Base-by-base conservation (phyloP, 2,888 invertebrate species). In the Pteria penguin region DNA sequence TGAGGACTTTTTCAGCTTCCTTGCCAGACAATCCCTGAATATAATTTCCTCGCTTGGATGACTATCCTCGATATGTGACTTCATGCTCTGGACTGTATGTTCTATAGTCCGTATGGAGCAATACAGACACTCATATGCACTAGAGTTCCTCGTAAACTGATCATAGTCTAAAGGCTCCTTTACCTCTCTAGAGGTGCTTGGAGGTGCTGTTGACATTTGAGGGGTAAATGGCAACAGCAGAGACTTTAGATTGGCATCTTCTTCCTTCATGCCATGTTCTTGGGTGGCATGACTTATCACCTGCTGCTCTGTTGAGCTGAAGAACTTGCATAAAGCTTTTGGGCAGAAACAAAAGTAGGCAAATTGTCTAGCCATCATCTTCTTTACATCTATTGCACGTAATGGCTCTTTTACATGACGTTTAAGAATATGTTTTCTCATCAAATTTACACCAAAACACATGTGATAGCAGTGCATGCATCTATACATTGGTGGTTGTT, bases 11-110 rank as follows among this genome's bases (percentile, higher is more conserved):
- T 81, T 69, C 0, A 78, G 67, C 32, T 81, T 82, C 55, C 80
- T 69, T 1, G 84, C 84, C 1, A 82, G 76, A 66, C 84, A 84
- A 67, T 87, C 87, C 11, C 86, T 68, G 63, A 81, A 83, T 26
- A 85, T 76, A 32, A 84, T 81, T 4, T 79, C 81, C 72, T 86
- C 85, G 18, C 77, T 76, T 0, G 72, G 63, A 58, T 88, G 88
- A 11, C 78, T 67, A 1, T 72, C 72, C 1, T 72, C 31, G 14
- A 87, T 79, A 63, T 88, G 88, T 29, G 74, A 68, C 60, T 86
- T 85, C 82, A 88, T 85, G 26, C 78, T 80, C 1, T 66, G 36
- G 29, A 82, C 70, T 11, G 76, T 71, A 60, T 75, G 62, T 57
- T 62, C 70, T 3, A 80, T 71, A 22, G 70, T 22, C 33, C 67